Evolutionary conservation across 2,888 invertebrate species (phyloP).

Genomic region (Drosophila diplacantha): DNA sequence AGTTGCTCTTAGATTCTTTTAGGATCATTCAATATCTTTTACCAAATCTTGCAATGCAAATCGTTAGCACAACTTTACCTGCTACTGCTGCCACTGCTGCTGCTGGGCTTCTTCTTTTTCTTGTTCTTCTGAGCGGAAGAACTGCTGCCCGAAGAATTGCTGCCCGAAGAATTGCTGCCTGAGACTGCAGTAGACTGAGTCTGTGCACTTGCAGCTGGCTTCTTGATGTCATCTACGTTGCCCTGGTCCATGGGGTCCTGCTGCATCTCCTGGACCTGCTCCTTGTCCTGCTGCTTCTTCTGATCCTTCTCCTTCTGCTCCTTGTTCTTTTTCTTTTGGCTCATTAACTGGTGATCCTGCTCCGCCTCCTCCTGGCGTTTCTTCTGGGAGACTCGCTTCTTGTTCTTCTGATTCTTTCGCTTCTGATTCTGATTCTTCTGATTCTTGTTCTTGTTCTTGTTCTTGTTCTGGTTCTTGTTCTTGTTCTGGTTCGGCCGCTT

Average conservation of each 20-base stretch:
- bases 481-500: constrained; percentile 17
- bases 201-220: constrained; percentile 8
- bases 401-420: constrained; percentile 6
- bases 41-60: background rate
- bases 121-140: constrained; percentile 22
- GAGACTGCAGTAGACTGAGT: background rate
- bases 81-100: background rate
- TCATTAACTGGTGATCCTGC: constrained; percentile 8
- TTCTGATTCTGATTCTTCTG: background rate
- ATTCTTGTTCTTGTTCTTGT: constrained; percentile 15
- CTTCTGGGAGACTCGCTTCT: constrained; percentile 16
- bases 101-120: constrained; percentile 33
- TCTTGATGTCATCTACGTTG: constrained; percentile 14
- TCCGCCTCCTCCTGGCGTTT: constrained; percentile 25
- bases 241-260: constrained; percentile 5
- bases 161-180: background rate
- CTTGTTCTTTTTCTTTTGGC: constrained; percentile 20
- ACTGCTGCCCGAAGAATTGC: constrained; percentile 10
- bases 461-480: constrained; percentile 24
- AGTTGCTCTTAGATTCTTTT: too few relatives aligned
- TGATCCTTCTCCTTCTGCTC: constrained; percentile 29
- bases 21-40: background rate
- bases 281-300: constrained; percentile 15
- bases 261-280: constrained; percentile 10
- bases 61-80: background rate